These are phyloP conservation scores for Drosophila oshimai DNA, from an alignment of 1,140 invertebrate genomes.

Conservation along the genomic window DNA sequence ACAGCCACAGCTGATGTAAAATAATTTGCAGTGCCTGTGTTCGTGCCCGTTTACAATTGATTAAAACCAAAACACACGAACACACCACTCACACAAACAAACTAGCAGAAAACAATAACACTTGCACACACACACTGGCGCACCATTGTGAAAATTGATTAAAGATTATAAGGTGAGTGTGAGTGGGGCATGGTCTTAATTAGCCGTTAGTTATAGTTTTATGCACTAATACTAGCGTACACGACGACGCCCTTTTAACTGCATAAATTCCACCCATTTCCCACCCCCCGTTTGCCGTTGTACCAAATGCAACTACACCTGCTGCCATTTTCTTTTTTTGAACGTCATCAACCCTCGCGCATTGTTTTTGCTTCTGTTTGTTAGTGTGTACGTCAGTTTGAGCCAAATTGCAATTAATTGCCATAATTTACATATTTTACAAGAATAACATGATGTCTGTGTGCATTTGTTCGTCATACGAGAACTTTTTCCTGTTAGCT, in stretches of 20 bases:
- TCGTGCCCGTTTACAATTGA: conserved; percentile 74
- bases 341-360: conserved; percentile 60
- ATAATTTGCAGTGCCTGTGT: conserved; percentile 68
- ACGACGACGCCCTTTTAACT: conserved; percentile 64
- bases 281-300: background rate
- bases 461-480: background rate
- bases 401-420: conserved; percentile 74
- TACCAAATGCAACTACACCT: conserved; percentile 58
- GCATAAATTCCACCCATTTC: conserved; percentile 48
- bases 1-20: conserved; percentile 71
- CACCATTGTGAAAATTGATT: conserved; percentile 72
- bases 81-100: conserved; percentile 14
- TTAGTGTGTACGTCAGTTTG: conserved; percentile 32
- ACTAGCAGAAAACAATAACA: conserved; percentile 21
- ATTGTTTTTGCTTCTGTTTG: too few species aligned
- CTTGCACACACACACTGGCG: conserved; percentile 20
- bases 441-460: conserved; percentile 25
- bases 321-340: conserved; percentile 70
- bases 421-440: conserved; percentile 72
- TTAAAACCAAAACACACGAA: conserved; percentile 76
- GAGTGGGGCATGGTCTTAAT: conserved; percentile 46
- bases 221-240: conserved; percentile 9
- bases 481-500: background rate
- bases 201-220: conserved; percentile 52
- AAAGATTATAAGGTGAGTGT: conserved; percentile 74